A percentile compares a stretch with the other conserved stretches of the same genome.
Conservation (phyloP, 2,888 invertebrate genomes). For the Nomada hirtipes region DNA sequence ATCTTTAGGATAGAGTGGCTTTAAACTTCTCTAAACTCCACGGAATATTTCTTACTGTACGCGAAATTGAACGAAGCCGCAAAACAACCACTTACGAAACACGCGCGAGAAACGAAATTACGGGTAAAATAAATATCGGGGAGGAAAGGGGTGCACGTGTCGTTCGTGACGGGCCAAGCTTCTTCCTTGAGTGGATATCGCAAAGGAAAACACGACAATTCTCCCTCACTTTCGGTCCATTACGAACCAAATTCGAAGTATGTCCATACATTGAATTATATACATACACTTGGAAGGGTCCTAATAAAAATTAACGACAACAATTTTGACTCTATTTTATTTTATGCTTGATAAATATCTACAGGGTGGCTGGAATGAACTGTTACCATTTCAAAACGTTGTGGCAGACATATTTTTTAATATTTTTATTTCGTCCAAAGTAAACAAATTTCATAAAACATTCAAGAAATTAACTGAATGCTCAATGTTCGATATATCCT, state of each 20-base stretch:
- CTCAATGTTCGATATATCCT: too few relatives aligned
- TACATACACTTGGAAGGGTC: background rate
- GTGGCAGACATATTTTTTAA: too few relatives aligned
- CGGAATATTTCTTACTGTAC: slow-evolving; percentile 43
- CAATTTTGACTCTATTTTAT: too few relatives aligned
- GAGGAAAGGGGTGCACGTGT: slow-evolving; percentile 54
- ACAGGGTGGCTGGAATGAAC: too few relatives aligned
- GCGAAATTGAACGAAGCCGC: slow-evolving; percentile 62
- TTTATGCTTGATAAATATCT: too few relatives aligned
- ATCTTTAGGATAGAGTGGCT: slow-evolving; percentile 62
- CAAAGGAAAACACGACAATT: slow-evolving; percentile 47
- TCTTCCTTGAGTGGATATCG: slow-evolving; percentile 17
- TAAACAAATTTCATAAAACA: too few relatives aligned
- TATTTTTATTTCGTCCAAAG: too few relatives aligned
- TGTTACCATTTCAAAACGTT: too few relatives aligned
- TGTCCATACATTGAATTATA: slow-evolving; percentile 11
- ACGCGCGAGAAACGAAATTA: slow-evolving; percentile 52
- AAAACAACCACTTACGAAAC: slow-evolving; percentile 39
- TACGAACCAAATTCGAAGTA: slow-evolving; percentile 25
- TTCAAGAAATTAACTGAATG: too few relatives aligned
- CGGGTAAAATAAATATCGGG: slow-evolving; percentile 66
- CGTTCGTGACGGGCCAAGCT: slow-evolving; percentile 49
- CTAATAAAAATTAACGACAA: too few relatives aligned
- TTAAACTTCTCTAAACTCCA: slow-evolving; percentile 64
- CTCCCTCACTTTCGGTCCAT: slow-evolving; percentile 37